These are phyloP conservation scores for Lumbricus terrestris DNA, from an alignment of 2,888 invertebrate genomes.

Conservation along the genomic window DNA sequence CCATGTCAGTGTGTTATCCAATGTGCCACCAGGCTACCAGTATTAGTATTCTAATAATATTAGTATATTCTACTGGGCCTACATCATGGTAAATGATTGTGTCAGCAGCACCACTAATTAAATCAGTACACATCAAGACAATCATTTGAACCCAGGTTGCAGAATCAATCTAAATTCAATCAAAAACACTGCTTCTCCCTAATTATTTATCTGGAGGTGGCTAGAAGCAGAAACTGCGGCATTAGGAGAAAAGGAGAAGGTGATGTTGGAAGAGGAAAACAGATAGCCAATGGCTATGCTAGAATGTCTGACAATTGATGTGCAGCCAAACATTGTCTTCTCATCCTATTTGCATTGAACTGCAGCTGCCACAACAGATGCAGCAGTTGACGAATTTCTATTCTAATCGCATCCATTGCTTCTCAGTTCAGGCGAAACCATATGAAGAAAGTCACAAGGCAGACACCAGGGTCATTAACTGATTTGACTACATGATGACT, in stretches of 20 bases:
- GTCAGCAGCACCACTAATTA: background rate
- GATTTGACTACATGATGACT: background rate
- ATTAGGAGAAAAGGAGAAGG: background rate
- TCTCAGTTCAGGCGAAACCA: background rate
- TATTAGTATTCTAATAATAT: too few species aligned
- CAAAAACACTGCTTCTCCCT: background rate
- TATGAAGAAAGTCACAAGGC: background rate
- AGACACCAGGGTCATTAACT: background rate
- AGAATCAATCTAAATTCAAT: background rate
- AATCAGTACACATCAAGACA: slow-evolving; percentile 3
- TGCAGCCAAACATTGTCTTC: background rate
- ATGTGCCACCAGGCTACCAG: too few species aligned
- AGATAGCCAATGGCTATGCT: background rate
- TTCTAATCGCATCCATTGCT: slow-evolving; percentile 6
- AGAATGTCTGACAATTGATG: background rate
- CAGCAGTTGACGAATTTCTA: background rate
- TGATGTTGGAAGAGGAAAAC: background rate
- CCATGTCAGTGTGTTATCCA: too few species aligned
- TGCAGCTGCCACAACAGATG: background rate
- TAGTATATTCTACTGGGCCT: background rate
- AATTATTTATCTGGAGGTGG: background rate
- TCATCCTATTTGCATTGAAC: slow-evolving; percentile 6
- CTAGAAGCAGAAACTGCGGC: background rate
- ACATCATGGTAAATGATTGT: background rate
- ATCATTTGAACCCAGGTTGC: background rate